Percentiles rank a stretch among this genome's conserved stretches.
Evolutionary conservation across 1,140 invertebrate species (phyloP).

Genomic region (Drosophila nigromelanica): DNA sequence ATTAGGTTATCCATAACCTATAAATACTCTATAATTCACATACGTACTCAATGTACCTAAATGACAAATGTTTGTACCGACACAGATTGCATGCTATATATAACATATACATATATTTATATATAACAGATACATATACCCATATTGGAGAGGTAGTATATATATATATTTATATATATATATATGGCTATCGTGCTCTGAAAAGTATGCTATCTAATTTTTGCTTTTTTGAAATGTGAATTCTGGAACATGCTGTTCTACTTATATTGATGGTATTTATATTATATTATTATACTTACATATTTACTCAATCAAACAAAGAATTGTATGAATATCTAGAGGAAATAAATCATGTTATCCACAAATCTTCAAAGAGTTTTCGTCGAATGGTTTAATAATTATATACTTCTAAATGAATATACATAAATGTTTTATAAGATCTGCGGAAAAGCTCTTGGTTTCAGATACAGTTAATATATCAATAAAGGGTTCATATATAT

Average conservation of each 20-base stretch:
- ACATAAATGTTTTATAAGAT: too few species aligned
- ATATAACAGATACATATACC: neutral
- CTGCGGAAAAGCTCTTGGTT: too few species aligned
- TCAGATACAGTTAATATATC: too few species aligned
- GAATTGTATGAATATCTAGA: slow-evolving; percentile 15
- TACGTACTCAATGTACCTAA: slow-evolving; percentile 50
- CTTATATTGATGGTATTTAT: slow-evolving; percentile 7
- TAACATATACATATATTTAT: slow-evolving; percentile 8
- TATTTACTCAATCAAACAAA: slow-evolving; percentile 16
- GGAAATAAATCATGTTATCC: slow-evolving; percentile 35
- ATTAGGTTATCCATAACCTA: neutral
- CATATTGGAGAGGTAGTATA: too few species aligned
- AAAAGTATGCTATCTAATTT: slow-evolving; percentile 6
- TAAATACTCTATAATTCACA: neutral
- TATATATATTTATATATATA: slow-evolving; percentile 11
- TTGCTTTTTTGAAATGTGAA: neutral
- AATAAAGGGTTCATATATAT: too few species aligned
- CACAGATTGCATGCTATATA: neutral
- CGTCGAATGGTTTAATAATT: neutral
- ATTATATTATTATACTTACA: slow-evolving; percentile 4
- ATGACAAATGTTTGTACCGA: slow-evolving; percentile 33
- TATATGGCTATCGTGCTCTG: neutral
- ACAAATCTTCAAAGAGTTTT: neutral
- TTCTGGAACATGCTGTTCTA: slow-evolving; percentile 2
- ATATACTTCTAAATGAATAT: too few species aligned